These are phyloP conservation scores for Morelia viridis DNA, from an alignment of 2,797 vertebrate species.

Conservation along the genomic window DNA sequence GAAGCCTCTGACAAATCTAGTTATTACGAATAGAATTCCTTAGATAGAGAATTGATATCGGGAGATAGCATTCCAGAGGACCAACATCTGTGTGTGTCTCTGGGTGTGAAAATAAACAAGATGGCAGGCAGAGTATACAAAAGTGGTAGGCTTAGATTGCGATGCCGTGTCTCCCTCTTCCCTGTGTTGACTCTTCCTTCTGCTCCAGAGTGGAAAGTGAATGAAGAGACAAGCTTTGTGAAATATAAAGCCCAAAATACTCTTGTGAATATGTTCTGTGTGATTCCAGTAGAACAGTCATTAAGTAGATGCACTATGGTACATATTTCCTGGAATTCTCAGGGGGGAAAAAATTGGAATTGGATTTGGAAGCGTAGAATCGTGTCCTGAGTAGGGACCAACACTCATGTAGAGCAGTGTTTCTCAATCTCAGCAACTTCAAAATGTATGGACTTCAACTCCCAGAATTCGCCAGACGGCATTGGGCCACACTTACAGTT, in stretches of 20 bases:
- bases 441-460: background rate
- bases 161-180: background rate
- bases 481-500: background rate
- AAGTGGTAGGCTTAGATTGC: background rate
- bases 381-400: background rate
- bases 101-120: background rate
- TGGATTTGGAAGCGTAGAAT: background rate
- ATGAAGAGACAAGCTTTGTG: background rate
- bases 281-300: no score
- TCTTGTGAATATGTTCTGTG: background rate
- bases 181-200: background rate
- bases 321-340: background rate
- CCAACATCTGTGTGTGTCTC: no score
- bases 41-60: background rate
- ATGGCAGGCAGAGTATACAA: background rate
- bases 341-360: no score
- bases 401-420: background rate
- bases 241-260: background rate
- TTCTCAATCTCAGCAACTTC: background rate
- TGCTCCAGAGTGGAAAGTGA: background rate
- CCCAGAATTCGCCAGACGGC: background rate
- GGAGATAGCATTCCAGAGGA: background rate
- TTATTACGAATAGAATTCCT: background rate
- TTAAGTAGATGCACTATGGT: background rate
- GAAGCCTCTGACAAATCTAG: background rate